Percentiles rank a stretch among this genome's conserved stretches.
These are phyloP conservation scores for Montipora efflorescens DNA, from an alignment of 64 coral and sea anemone genomes.

Conservation along the genomic window DNA sequence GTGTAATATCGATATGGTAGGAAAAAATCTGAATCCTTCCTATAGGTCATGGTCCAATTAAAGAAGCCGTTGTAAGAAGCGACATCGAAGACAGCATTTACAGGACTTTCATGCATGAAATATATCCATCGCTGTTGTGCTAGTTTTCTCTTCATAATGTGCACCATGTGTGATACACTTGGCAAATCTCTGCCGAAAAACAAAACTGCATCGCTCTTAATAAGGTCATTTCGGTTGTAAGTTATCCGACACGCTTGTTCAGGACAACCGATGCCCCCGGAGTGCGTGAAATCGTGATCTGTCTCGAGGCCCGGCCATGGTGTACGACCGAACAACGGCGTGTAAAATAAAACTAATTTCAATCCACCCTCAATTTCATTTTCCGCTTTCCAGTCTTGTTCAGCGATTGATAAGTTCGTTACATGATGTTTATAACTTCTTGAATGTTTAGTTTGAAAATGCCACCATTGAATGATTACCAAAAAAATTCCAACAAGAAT, in stretches of 20 bases:
- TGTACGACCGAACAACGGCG: neutral
- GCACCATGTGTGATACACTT: neutral
- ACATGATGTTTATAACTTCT: no score
- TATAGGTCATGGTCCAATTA: slow-evolving; percentile 74
- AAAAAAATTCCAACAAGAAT: no score
- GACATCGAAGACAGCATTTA: neutral
- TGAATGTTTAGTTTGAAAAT: no score
- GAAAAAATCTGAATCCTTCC: slow-evolving; percentile 66
- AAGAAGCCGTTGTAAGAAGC: slow-evolving; percentile 33
- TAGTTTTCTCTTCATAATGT: neutral
- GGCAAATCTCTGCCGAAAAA: slow-evolving; percentile 62
- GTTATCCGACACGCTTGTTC: neutral
- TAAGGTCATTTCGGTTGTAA: neutral
- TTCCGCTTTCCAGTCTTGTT: no score
- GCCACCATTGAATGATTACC: no score
- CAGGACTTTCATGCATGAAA: slow-evolving; percentile 54
- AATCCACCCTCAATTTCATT: neutral
- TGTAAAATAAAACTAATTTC: neutral
- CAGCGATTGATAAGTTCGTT: no score
- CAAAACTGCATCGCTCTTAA: neutral
- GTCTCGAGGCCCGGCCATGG: neutral
- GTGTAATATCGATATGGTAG: slow-evolving; percentile 54
- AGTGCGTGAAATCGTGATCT: neutral
- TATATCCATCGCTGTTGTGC: slow-evolving; percentile 73
- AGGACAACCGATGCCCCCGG: neutral